A percentile compares a stretch with the other conserved stretches of the same genome.
Evolutionary conservation across 1,140 invertebrate species (phyloP).

Genomic region (Drosophila jambulina): DNA sequence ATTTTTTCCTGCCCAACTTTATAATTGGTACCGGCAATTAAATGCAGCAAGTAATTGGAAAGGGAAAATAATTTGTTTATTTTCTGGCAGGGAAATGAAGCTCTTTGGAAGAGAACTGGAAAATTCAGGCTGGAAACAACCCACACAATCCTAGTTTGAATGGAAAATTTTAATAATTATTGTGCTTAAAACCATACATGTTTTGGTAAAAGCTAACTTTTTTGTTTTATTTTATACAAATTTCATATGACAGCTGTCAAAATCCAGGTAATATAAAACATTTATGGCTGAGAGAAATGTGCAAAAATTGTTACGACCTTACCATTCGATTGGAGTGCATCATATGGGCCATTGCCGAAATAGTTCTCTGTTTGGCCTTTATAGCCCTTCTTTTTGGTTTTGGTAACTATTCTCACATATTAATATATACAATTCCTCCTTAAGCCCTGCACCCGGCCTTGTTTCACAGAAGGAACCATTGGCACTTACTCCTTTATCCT

Average conservation of each 20-base stretch:
- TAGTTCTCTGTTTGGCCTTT: not conserved
- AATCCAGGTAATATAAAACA: not conserved
- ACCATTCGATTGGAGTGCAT: slow-evolving; percentile 1
- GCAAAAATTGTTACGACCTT: not conserved
- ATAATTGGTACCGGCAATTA: slow-evolving; percentile 73
- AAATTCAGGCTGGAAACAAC: not conserved
- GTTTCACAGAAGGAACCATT: not conserved
- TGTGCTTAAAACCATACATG: too few relatives aligned
- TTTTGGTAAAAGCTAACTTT: not conserved
- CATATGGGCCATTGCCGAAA: slow-evolving; percentile 1
- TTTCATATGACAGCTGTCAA: not conserved
- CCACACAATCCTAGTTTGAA: too few relatives aligned
- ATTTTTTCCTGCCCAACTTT: slow-evolving; percentile 52
- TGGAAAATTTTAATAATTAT: fast-evolving
- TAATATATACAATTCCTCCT: not conserved
- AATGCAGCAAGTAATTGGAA: slow-evolving; percentile 19
- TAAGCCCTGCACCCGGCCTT: too few relatives aligned
- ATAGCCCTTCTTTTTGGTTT: not conserved
- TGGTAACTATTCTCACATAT: not conserved
- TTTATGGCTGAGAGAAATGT: not conserved
- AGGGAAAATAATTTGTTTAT: slow-evolving; percentile 4
- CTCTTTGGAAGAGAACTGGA: not conserved
- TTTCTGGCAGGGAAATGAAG: not conserved
- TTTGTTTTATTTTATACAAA: too few relatives aligned
- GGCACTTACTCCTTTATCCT: not conserved